Percentiles rank a stretch among this genome's conserved stretches.
phyloP scores from a whole-genome alignment of 37 sponge, comb jelly and placozoan species.

The Theonella swinhoei region DNA sequence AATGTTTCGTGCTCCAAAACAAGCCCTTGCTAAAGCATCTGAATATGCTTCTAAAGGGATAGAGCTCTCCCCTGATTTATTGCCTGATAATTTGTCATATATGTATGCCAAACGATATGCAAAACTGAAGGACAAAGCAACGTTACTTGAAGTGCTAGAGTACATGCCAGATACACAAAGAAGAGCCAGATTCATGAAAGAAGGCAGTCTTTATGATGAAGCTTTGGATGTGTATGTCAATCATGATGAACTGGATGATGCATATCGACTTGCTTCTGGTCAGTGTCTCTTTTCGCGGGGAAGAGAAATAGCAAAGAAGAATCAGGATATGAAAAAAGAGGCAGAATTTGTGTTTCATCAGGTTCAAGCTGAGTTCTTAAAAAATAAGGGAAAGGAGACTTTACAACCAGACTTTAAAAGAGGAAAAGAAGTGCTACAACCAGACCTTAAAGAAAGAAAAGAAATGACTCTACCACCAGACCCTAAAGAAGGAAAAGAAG shows the following conservation, averaged over 20 bases:
- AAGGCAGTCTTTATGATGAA: constrained; percentile 25
- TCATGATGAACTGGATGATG: constrained; percentile 1
- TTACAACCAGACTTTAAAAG: constrained; percentile 9
- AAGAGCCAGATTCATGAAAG: constrained; percentile 44
- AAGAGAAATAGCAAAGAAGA: neutral
- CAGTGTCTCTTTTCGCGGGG: constrained; percentile 32
- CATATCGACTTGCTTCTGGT: constrained; percentile 29
- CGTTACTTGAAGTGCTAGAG: constrained; percentile 26
- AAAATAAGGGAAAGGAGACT: neutral
- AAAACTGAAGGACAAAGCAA: constrained; percentile 24
- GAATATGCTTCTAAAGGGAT: constrained; percentile 23
- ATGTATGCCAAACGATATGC: constrained; percentile 55
- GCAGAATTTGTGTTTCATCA: constrained; percentile 17
- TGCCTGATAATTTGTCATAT: constrained; percentile 35
- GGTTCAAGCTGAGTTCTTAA: neutral
- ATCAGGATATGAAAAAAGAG: neutral
- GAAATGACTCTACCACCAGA: neutral
- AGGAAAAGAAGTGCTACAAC: neutral
- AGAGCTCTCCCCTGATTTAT: neutral
- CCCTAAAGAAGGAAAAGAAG: neutral
- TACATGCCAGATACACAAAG: constrained; percentile 37
- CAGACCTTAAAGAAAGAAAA: neutral
- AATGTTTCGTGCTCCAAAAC: constrained; percentile 16
- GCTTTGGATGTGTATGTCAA: constrained; percentile 21
- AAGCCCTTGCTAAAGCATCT: constrained; percentile 41